phyloP scores from a whole-genome alignment of 1,140 invertebrate genomes.

The Drosophila murphyi region DNA sequence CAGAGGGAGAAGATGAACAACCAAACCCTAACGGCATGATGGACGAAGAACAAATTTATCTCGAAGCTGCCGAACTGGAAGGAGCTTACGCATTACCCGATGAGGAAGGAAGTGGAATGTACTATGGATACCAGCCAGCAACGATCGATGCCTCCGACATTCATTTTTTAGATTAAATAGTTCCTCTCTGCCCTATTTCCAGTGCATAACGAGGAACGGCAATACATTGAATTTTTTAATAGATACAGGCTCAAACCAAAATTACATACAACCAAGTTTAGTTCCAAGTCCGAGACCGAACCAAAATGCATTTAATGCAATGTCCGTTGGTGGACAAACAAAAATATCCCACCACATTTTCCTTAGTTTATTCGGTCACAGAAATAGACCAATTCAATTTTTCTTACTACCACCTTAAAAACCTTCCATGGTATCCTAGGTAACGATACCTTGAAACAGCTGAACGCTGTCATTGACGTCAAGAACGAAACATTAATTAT shows the following conservation, averaged over 20 bases:
- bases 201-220: constrained; percentile 7
- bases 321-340: constrained; percentile 16
- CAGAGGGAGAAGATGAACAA: too few species aligned
- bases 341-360: constrained; percentile 13
- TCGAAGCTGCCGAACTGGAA: too few species aligned
- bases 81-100: too few species aligned
- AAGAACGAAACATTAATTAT: too few species aligned
- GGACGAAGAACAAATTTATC: too few species aligned
- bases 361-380: background rate
- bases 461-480: too few species aligned
- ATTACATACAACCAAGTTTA: constrained; percentile 7
- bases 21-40: too few species aligned
- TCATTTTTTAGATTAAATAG: background rate
- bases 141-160: too few species aligned
- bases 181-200: constrained; percentile 17
- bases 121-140: too few species aligned
- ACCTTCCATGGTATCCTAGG: constrained; percentile 1
- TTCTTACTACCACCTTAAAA: background rate
- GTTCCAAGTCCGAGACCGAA: constrained; percentile 5
- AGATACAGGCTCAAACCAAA: constrained; percentile 13
- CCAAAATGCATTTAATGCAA: constrained; percentile 6
- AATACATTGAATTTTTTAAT: constrained; percentile 2
- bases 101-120: too few species aligned
- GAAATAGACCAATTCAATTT: background rate
- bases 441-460: too few species aligned